These are phyloP conservation scores for Papio anubis DNA, from an alignment of 2,113 vertebrate genomes.

Conservation along the genomic window DNA sequence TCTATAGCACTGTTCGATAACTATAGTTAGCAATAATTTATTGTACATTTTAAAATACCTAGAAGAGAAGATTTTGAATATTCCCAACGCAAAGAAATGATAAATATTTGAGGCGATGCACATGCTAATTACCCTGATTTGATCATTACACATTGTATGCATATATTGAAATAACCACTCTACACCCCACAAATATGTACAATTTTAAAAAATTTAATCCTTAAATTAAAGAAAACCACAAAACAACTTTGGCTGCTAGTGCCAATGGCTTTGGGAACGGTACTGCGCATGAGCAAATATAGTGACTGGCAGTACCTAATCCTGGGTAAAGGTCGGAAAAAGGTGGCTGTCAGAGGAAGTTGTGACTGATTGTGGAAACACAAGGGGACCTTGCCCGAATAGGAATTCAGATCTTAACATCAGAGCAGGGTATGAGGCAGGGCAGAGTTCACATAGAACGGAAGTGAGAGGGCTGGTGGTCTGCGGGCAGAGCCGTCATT, in stretches of 20 bases:
- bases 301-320: not conserved
- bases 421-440: not conserved
- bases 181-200: not conserved
- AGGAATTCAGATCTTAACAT: conserved; percentile 39
- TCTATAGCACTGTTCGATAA: not conserved
- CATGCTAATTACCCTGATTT: not conserved
- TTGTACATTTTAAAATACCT: not conserved
- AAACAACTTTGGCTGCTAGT: not conserved
- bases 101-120: not conserved
- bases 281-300: not conserved
- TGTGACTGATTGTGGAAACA: conserved; percentile 38
- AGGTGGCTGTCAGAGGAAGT: conserved; percentile 23
- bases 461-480: conserved; percentile 13
- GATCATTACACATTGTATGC: not conserved
- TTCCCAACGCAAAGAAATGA: not conserved
- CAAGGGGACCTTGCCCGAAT: not conserved
- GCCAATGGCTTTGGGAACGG: not conserved
- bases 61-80: not conserved
- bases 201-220: not conserved
- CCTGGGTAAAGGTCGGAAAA: conserved; percentile 19
- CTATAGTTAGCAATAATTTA: not conserved
- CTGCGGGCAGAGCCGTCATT: not conserved
- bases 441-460: conserved; percentile 3
- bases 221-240: not conserved
- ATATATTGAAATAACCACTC: not conserved